Conservation (phyloP, 2,797 vertebrate species). For the Hemibagrus guttatus region DNA sequence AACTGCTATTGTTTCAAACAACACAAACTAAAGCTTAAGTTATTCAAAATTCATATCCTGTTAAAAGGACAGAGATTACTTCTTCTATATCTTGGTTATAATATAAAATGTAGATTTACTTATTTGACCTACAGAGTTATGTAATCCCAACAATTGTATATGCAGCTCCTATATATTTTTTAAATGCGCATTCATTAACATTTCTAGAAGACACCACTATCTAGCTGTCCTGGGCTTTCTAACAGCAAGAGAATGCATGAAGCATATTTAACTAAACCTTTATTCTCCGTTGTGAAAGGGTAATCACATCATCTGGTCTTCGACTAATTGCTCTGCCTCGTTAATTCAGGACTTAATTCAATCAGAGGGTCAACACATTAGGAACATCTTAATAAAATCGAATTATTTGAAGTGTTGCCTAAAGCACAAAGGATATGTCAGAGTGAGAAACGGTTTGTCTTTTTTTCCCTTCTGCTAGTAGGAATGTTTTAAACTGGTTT, state of each 20-base stretch:
- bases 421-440: neutral
- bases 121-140: neutral
- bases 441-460: neutral
- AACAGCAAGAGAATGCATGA: conserved; percentile 15
- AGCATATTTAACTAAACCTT: conserved; percentile 34
- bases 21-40: conserved; percentile 4
- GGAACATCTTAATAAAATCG: conserved; percentile 35
- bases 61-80: conserved; percentile 5
- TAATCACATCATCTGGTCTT: conserved; percentile 46
- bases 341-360: conserved; percentile 42
- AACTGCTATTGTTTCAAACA: conserved; percentile 44
- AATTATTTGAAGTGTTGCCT: conserved; percentile 29
- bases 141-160: neutral
- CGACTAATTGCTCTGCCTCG: conserved; percentile 31
- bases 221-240: neutral
- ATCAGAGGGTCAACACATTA: conserved; percentile 34
- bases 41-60: neutral
- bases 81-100: neutral
- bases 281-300: conserved; percentile 41
- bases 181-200: neutral
- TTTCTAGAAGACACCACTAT: neutral
- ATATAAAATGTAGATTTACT: neutral
- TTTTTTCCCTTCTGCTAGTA: conserved; percentile 41
- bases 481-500: conserved; percentile 58
- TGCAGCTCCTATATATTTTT: neutral